A percentile compares a stretch with the other conserved stretches of the same genome.
phyloP scores from a whole-genome alignment of 2,113 vertebrate species.

The Myocastor coypus region DNA sequence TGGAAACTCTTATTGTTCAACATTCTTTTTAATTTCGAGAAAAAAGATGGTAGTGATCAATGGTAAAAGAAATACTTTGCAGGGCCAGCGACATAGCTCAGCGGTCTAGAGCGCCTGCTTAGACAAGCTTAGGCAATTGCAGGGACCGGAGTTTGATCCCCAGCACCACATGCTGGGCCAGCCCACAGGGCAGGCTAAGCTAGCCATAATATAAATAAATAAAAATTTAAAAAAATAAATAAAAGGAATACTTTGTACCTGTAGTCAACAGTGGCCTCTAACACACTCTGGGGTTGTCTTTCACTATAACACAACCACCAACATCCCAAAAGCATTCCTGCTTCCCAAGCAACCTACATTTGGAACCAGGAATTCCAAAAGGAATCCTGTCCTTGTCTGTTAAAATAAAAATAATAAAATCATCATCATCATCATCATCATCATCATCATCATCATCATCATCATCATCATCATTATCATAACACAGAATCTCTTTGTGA shows the following conservation, averaged over 20 bases:
- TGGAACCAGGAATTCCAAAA: not conserved
- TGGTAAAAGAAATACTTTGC: not conserved
- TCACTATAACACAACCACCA: not conserved
- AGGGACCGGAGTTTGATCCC: no score
- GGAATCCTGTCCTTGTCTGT: not conserved
- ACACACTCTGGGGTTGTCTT: conserved; percentile 1
- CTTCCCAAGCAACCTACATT: not conserved
- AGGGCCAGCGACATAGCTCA: no score
- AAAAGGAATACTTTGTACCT: not conserved
- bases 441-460: no score
- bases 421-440: no score
- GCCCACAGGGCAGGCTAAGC: no score
- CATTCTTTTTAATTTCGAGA: not conserved
- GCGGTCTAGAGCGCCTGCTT: no score
- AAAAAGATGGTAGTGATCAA: not conserved
- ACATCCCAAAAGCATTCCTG: not conserved
- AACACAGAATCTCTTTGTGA: not conserved
- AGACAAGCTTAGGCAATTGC: no score
- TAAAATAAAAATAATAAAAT: not conserved
- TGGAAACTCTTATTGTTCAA: not conserved
- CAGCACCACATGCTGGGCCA: no score
- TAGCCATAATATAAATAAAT: no score
- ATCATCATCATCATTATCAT: no score
- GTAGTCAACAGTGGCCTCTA: not conserved
- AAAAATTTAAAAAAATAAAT: no score